These are phyloP conservation scores for Oreochromis tanganicae DNA, from an alignment of 2,113 vertebrate species.

Conservation along the genomic window DNA sequence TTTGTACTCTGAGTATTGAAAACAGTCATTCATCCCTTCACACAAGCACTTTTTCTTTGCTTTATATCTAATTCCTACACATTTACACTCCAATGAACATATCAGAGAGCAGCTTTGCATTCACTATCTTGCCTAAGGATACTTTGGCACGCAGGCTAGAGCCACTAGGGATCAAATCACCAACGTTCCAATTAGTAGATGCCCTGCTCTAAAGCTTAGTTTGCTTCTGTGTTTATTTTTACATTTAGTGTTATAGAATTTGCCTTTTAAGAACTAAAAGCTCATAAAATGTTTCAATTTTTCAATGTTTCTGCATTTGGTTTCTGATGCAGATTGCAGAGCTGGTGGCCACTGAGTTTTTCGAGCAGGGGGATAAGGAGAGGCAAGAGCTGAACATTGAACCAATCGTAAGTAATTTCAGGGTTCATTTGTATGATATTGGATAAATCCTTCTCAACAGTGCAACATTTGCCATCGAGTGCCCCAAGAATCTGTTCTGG, in stretches of 20 bases:
- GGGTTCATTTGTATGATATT: background rate
- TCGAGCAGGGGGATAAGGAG: slow-evolving; percentile 97
- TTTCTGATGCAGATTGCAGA: slow-evolving; percentile 84
- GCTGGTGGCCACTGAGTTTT: slow-evolving; percentile 94
- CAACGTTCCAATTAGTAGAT: background rate
- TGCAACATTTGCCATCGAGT: background rate
- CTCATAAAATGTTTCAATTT: background rate
- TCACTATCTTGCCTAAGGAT: background rate
- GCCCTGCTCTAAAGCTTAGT: background rate
- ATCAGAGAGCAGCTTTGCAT: background rate
- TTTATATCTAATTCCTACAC: background rate
- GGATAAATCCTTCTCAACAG: background rate
- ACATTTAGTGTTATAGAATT: background rate
- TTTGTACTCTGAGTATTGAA: background rate
- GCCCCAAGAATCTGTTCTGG: background rate
- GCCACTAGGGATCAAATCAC: background rate
- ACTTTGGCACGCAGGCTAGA: background rate
- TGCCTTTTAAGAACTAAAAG: background rate
- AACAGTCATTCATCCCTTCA: background rate
- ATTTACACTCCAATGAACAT: background rate
- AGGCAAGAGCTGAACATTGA: slow-evolving; percentile 92
- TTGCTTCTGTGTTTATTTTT: background rate
- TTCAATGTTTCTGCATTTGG: background rate
- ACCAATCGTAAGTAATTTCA: slow-evolving; percentile 81
- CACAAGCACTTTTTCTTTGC: background rate